A percentile compares a stretch with the other conserved stretches of the same genome.
phyloP scores from a whole-genome alignment of 2,888 invertebrate species.

The Dioctria rufipes region DNA sequence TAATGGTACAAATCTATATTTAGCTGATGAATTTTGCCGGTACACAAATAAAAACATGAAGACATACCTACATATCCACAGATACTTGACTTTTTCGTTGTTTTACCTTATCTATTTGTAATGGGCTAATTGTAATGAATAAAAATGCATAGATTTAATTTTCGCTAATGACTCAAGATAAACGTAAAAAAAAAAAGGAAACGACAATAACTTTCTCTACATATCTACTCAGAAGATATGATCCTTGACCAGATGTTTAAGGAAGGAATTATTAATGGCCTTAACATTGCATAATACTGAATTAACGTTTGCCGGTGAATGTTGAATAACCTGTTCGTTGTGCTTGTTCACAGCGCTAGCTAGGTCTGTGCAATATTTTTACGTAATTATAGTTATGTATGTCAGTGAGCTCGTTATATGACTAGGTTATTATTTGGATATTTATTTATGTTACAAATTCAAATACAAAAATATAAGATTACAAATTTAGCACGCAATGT shows the following conservation, averaged over 20 bases:
- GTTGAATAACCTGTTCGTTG: constrained; percentile 36
- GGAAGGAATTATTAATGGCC: constrained; percentile 53
- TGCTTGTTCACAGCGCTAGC: background rate
- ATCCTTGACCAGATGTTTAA: constrained; percentile 52
- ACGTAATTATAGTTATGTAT: constrained; percentile 46
- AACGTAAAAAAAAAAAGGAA: background rate
- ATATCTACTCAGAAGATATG: background rate
- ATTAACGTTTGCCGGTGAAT: constrained; percentile 34
- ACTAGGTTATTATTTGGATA: too few relatives aligned
- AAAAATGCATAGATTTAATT: background rate
- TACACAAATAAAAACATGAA: background rate
- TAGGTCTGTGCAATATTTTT: constrained; percentile 29
- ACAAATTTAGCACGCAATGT: too few relatives aligned
- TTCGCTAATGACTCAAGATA: too few relatives aligned
- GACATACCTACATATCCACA: background rate
- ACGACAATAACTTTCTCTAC: background rate
- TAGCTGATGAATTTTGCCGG: background rate
- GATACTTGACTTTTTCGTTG: background rate
- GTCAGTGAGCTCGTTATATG: background rate
- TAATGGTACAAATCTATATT: background rate
- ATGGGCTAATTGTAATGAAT: background rate
- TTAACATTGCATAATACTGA: constrained; percentile 50
- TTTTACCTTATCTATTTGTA: background rate
- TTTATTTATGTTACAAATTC: too few relatives aligned
- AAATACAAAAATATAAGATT: too few relatives aligned